phyloP scores from a whole-genome alignment of 1,140 invertebrate species.

The Catajapyx aquilonaris region DNA sequence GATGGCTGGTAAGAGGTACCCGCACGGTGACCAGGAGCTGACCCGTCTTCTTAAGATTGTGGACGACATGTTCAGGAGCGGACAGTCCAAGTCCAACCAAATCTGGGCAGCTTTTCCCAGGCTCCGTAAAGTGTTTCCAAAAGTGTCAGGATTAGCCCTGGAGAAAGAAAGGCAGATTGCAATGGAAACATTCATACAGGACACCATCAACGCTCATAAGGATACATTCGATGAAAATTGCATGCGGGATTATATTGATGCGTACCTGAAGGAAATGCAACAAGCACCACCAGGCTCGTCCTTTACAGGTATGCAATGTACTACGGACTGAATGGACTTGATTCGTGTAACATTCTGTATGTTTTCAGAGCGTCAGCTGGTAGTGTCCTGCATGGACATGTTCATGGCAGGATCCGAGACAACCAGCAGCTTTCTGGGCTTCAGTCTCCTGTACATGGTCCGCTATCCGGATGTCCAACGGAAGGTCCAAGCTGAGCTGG shows the following conservation, averaged over 20 bases:
- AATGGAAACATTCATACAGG: too few species aligned
- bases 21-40: slow-evolving; percentile 16
- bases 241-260: slow-evolving; percentile 22
- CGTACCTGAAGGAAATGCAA: slow-evolving; percentile 18
- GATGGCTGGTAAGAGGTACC: slow-evolving; percentile 48
- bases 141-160: too few species aligned
- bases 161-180: too few species aligned
- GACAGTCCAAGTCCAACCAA: too few species aligned
- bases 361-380: slow-evolving; percentile 13
- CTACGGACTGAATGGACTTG: background rate
- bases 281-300: background rate
- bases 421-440: slow-evolving; percentile 24
- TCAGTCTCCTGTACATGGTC: slow-evolving; percentile 26
- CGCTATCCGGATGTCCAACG: slow-evolving; percentile 25
- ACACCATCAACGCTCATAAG: slow-evolving; percentile 17
- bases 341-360: background rate
- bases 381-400: slow-evolving; percentile 11
- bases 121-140: too few species aligned
- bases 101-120: too few species aligned
- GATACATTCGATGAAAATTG: slow-evolving; percentile 15
- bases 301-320: background rate
- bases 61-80: background rate
- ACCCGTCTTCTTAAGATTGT: background rate
- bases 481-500: slow-evolving; percentile 26
- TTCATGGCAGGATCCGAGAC: slow-evolving; percentile 24